A percentile compares a stretch with the other conserved stretches of the same genome.
These are phyloP conservation scores for Andrena marginata DNA, from an alignment of 2,888 invertebrate species.

Conservation along the genomic window DNA sequence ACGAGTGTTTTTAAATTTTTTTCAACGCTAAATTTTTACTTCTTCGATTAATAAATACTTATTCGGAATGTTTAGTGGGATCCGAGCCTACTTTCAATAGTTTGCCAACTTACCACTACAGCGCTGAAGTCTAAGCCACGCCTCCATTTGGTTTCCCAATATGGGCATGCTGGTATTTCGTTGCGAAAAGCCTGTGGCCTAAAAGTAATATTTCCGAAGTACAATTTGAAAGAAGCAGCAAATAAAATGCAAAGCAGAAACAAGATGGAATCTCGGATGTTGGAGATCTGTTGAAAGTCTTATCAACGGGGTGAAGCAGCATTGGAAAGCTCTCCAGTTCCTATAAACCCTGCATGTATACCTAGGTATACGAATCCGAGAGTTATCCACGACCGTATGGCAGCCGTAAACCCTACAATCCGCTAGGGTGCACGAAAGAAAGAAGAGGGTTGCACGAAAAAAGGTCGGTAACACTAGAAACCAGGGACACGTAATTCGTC, in stretches of 20 bases:
- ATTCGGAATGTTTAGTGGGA: too few relatives aligned
- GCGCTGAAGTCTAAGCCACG: too few relatives aligned
- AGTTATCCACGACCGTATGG: constrained; percentile 41
- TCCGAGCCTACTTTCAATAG: too few relatives aligned
- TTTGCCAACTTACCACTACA: too few relatives aligned
- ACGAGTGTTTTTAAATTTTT: too few relatives aligned
- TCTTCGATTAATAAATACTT: too few relatives aligned
- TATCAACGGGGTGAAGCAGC: constrained; percentile 34
- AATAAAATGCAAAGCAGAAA: background rate
- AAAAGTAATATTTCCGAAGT: constrained; percentile 15
- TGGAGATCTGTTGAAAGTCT: constrained; percentile 7
- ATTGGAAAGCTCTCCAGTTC: constrained; percentile 17
- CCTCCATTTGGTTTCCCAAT: too few relatives aligned
- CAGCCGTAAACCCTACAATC: constrained; percentile 38
- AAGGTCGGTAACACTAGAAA: constrained; percentile 47
- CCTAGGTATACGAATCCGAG: constrained; percentile 23
- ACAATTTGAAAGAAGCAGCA: background rate
- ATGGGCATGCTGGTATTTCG: background rate
- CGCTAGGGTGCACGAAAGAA: constrained; percentile 49
- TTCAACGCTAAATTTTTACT: too few relatives aligned
- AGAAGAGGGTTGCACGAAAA: constrained; percentile 18
- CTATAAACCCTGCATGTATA: constrained; percentile 12
- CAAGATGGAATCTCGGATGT: constrained; percentile 5
- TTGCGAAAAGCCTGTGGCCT: background rate
- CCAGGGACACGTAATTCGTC: constrained; percentile 73